Evolutionary conservation across 1,140 invertebrate genomes (phyloP), one percentile per base, ranked within the genome.

Genomic region (Daktulosphaira vitifoliae): DNA sequence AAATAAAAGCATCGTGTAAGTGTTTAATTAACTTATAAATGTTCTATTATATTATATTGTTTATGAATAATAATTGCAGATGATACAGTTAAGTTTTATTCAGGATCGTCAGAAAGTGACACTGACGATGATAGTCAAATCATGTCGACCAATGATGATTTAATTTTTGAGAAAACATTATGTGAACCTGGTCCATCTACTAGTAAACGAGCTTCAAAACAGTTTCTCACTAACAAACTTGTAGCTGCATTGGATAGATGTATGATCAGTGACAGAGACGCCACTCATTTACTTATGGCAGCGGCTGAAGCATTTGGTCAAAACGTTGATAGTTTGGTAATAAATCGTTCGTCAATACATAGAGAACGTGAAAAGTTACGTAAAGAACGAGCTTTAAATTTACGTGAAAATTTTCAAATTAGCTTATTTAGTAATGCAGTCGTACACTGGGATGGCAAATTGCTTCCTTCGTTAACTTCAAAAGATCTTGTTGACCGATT

Each of bases 391-490:
- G 11, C 46, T 4, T 33, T n/a, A 0, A 3, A 23, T 9, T 44
- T 65, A 20, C 26, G 33, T 22, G n/a, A 29, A 22, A n/a, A 15
- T 15, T 65, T 65, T 23, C 26, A 16, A 22, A 49, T 20, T 37
- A 23, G 37, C 16, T 18, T 16, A 29, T 18, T 52, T 18, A 49
- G 68, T 20, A 18, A 68, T 1, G 38, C 64, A 29, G 39, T 65
- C 20, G 54, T 69, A 15, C 5, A 69, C n/a, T 67, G 68, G 68
- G 67, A 70, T 70, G 69, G 66, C 50, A 72, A 71, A 64, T 29
- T 71, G 11, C 26, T 71, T 7, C 51, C 33, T 42, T 65, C 50
- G 52, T 64, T 69, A 26, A 62, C 44, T 62, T 7, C 8, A 16
- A 51, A 53, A 42, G 33, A 53, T 6, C 22, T 11, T 8, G 49